Evolutionary conservation across 1,140 invertebrate species (phyloP).

Genomic region (Drosophila rhopaloa): DNA sequence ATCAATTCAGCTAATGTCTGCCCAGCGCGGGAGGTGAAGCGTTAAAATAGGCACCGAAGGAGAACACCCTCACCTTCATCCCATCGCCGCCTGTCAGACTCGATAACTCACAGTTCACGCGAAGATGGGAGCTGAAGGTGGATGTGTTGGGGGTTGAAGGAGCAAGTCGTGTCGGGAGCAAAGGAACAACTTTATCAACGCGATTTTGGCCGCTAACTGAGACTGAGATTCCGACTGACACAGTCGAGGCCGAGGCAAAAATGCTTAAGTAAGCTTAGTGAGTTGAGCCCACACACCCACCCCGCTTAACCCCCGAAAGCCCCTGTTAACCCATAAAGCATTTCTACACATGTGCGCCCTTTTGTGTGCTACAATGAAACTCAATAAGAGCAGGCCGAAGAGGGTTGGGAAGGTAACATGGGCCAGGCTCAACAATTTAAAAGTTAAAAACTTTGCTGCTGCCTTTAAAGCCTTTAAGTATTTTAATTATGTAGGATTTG

Average conservation of each 20-base stretch:
- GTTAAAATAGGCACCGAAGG: background rate
- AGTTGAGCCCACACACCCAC: slow-evolving; percentile 44
- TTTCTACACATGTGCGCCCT: slow-evolving; percentile 74
- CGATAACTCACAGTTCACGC: slow-evolving; percentile 26
- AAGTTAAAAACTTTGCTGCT: slow-evolving; percentile 73
- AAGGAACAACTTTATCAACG: slow-evolving; percentile 46
- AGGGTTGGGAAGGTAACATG: slow-evolving; percentile 19
- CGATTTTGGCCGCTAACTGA: slow-evolving; percentile 42
- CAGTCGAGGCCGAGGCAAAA: slow-evolving; percentile 50
- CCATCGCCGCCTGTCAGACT: slow-evolving; percentile 13
- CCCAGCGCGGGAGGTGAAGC: background rate
- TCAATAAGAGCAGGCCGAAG: slow-evolving; percentile 14
- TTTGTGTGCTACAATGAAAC: slow-evolving; percentile 53
- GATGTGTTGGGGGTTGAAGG: background rate
- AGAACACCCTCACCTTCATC: background rate
- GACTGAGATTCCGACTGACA: slow-evolving; percentile 54
- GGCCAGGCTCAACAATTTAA: slow-evolving; percentile 65
- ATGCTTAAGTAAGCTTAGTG: slow-evolving; percentile 79
- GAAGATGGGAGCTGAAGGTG: slow-evolving; percentile 7
- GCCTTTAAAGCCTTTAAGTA: slow-evolving; percentile 81
- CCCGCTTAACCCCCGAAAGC: background rate
- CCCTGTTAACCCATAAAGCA: slow-evolving; percentile 55
- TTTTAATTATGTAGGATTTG: slow-evolving; percentile 83
- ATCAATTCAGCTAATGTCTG: slow-evolving; percentile 20
- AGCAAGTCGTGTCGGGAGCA: slow-evolving; percentile 1